phyloP scores from a whole-genome alignment of 2,113 vertebrate species.

The Leptodactylus fuscus region DNA sequence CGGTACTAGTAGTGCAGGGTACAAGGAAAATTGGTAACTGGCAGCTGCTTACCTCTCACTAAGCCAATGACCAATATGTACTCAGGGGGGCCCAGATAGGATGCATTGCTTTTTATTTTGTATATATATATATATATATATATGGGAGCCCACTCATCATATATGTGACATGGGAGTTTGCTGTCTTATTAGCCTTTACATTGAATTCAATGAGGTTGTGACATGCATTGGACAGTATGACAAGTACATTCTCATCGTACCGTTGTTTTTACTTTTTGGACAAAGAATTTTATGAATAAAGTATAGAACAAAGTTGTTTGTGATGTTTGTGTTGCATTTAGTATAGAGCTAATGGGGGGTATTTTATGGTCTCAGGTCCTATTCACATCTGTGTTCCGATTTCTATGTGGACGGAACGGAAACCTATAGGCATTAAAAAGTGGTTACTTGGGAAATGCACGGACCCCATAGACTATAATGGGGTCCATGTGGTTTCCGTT shows the following conservation, averaged over 20 bases:
- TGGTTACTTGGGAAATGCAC: no score
- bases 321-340: conserved; percentile 43
- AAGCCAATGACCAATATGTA: neutral
- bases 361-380: no score
- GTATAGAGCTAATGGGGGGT: neutral
- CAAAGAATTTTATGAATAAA: conserved; percentile 47
- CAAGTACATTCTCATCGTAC: neutral
- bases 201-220: conserved; percentile 25
- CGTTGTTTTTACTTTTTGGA: conserved; percentile 21
- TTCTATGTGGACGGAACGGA: no score
- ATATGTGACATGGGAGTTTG: conserved; percentile 15
- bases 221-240: neutral
- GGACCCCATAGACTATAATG: no score
- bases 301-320: conserved; percentile 20
- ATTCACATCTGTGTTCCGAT: no score
- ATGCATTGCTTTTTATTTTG: neutral
- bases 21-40: conserved; percentile 20
- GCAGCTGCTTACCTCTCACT: conserved; percentile 7
- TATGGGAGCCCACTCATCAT: conserved; percentile 15
- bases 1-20: neutral
- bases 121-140: neutral
- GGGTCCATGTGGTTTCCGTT: no score
- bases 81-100: no score
- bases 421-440: no score
- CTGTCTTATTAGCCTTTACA: neutral